These are phyloP conservation scores for Xylophagus ater DNA, from an alignment of 2,888 invertebrate species.

Conservation along the genomic window DNA sequence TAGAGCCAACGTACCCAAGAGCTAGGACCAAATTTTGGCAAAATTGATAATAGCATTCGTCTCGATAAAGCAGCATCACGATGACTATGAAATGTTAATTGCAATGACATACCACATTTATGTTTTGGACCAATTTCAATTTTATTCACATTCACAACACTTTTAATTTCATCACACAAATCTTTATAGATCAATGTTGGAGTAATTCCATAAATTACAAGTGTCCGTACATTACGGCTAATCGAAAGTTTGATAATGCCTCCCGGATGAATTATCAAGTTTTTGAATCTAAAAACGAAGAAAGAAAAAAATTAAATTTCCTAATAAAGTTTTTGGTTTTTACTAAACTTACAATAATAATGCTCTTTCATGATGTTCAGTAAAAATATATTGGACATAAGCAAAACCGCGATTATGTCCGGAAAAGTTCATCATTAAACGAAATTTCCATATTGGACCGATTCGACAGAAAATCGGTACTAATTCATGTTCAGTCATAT, in stretches of 20 bases:
- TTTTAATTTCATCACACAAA: not conserved
- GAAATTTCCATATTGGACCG: slow-evolving; percentile 12
- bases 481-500: slow-evolving; percentile 7
- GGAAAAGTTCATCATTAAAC: slow-evolving; percentile 16
- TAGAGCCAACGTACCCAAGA: slow-evolving; percentile 9
- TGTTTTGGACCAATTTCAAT: not conserved
- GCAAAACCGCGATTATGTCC: slow-evolving; percentile 15
- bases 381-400: slow-evolving; percentile 10
- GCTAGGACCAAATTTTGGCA: slow-evolving; percentile 1
- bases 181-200: not conserved
- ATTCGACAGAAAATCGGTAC: slow-evolving; percentile 9
- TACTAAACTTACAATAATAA: slow-evolving; percentile 8
- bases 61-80: slow-evolving; percentile 6
- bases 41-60: slow-evolving; percentile 1
- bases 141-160: not conserved
- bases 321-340: not conserved
- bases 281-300: not conserved
- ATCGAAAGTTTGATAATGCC: not conserved
- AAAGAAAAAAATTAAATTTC: slow-evolving; percentile 4
- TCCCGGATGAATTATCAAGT: not conserved
- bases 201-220: slow-evolving; percentile 1
- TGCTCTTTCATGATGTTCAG: slow-evolving; percentile 2
- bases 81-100: slow-evolving; percentile 3
- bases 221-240: slow-evolving; percentile 4
- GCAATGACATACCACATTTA: not conserved